Base-by-base conservation (phyloP, 2,113 vertebrate species). In the Corynorhinus townsendii region DNA sequence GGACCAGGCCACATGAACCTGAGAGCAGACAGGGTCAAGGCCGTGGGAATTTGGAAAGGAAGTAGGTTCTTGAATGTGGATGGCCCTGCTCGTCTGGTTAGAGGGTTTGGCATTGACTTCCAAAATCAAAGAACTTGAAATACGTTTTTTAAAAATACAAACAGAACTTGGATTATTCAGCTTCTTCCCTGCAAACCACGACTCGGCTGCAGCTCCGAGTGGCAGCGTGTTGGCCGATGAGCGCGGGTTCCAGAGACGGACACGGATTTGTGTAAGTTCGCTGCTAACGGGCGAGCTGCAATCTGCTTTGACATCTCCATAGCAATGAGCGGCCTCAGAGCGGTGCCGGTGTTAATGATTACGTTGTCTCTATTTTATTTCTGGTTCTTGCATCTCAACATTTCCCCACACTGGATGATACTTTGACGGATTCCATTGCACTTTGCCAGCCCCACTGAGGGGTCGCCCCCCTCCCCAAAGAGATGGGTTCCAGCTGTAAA, bases 231-330 rank as follows among this genome's bases (percentile, higher is more conserved):
- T 93, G 87, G 24, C 95, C 52, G 82, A 94, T 94, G 71, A 97
- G 97, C 96, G 97, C 94, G n/a, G 69, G 52, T 90, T 96, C 84
- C 97, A 96, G 94, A 71, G 45, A 0, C 95, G 80, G 91, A 96
- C 95, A 93, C 71, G 6, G 88, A 92, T 97, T 85, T 98, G 98
- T 97, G 95, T 97, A 97, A 97, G 96, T 98, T 97, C 97, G 80
- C 96, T 96, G 96, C 98, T 98, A 97, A 98, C 97, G 97, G 96
- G 90, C 97, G 97, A 97, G 97, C 97, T 97, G 93, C 96, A 97
- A 97, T 97, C 96, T 81, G 91, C 95, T 90, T 86, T 81, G 86
- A 95, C 97, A 97, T 98, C 98, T 98, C 98, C 97, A 98, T 97
- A 98, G 98, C 98, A 82, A 97, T 1, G 1, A 95, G 89, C 90